Evolutionary conservation across 2,797 vertebrate genomes (phyloP), one percentile per base, ranked within the genome.

Genomic region (Adrianichthys oophorus): DNA sequence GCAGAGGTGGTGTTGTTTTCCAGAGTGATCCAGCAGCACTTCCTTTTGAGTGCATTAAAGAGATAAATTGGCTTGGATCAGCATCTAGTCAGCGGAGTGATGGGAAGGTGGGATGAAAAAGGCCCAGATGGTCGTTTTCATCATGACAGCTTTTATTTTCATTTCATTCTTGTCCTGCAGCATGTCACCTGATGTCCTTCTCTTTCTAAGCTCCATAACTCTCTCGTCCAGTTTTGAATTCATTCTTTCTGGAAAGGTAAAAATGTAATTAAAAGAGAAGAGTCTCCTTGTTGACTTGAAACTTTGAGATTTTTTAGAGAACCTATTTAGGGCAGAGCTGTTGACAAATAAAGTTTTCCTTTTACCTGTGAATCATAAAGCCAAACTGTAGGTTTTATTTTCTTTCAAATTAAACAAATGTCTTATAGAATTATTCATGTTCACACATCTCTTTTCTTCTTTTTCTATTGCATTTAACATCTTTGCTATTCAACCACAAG

Each of bases 1-100:
- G 49, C 61, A 75, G 64, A 68, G 67, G 45, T 47, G 8, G 19
- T 62, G 65, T 69, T 74, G 58, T 76, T 72, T 69, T 70, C 70
- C 57, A 78, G 73, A 74, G 70, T 60, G 68, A 81, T 63, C 5
- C 49, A 63, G 62, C 76, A 63, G 76, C 79, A 78, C 54, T 73
- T 83, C 68, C 62, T 83, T 82, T 82, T 74, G 76, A 83, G 59
- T 46, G 18, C 55, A 62, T 75, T 46, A 61, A 7, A 7, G 78
- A 85, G 85, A 89, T 81, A 86, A 84, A 87, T 84, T 76, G 77
- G 61, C 77, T 73, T 69, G 65, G 76, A 88, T 84, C 85, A 83
- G 78, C 78, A 70, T 63, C 65, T 7, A 56, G 82, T 74, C 87
- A 86, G 77, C 74, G 70, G 78, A 70, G 75, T 86, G 86, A 90